Evolutionary conservation across 2,797 vertebrate species (phyloP), one percentile per base, ranked within the genome.

Genomic region (Alcedo quadribrachys): DNA sequence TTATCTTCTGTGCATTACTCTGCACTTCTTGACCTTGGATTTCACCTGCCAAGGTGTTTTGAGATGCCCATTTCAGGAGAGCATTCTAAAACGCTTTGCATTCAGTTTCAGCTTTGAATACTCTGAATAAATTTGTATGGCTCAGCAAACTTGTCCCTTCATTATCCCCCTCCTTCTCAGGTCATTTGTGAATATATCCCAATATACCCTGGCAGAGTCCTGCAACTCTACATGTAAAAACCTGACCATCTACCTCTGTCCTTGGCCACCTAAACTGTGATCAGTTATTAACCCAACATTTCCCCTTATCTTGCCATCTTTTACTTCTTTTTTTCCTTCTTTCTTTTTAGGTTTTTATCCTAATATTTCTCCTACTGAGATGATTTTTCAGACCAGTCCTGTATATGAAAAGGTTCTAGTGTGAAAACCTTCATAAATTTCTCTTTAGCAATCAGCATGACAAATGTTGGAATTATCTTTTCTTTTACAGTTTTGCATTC

Each of bases 21-120:
- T 57, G 75, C 42, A 8, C 73, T 94, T 82, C 68, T 61, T 75
- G 94, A 92, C 94, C 93, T 95, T 94, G 93, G 62, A 19, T 81
- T 87, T 90, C 90, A 80, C 54, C 74, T 87, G 66, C 55, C 35
- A 1, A 0, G 2, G 20, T 2, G 2, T 91, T 86, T 43, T 0
- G 0, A 87, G 58, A 61, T 53, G 27, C 61, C 67, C 22, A 6
- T 76, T 77, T 73, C 90, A 60, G 46, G 48, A 82, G 25, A 74
- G 63, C 53, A 25, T 94, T 79, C 81, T 65, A n/a, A 70, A 92
- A 68, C 67, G 53, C 75, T 48, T 60, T 77, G 57, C 71, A 37
- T 82, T 86, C 87, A 40, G 37, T 57, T 76, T 85, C 51, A 87
- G 68, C 54, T 87, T 92, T 79, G 75, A 92, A 77, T 90, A n/a